phyloP scores from a whole-genome alignment of 1,140 invertebrate species.

The Arctopsyche grandis region DNA sequence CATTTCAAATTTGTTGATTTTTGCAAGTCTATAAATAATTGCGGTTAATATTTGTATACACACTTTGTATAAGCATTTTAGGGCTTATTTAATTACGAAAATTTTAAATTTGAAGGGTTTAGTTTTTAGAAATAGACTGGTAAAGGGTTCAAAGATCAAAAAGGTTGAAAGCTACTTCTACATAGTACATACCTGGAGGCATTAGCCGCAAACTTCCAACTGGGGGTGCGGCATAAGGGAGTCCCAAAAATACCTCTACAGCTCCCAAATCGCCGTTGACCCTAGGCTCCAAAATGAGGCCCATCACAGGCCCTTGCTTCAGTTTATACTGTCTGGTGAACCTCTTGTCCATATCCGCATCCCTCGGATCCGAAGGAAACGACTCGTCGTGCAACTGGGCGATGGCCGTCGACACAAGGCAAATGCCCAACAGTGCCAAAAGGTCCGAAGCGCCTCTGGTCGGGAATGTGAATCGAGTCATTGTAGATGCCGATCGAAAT shows the following conservation, averaged over 20 bases:
- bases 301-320: slow-evolving; percentile 69
- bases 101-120: too few species aligned
- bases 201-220: slow-evolving; percentile 85
- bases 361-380: slow-evolving; percentile 57
- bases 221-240: slow-evolving; percentile 93
- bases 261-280: slow-evolving; percentile 64
- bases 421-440: slow-evolving; percentile 59
- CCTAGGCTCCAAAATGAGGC: slow-evolving; percentile 69
- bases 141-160: too few species aligned
- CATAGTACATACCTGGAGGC: slow-evolving; percentile 75
- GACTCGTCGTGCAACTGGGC: slow-evolving; percentile 59
- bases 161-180: too few species aligned
- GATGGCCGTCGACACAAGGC: slow-evolving; percentile 54
- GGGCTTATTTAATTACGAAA: too few species aligned
- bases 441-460: slow-evolving; percentile 55
- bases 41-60: too few species aligned
- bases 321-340: slow-evolving; percentile 65
- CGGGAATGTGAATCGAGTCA: slow-evolving; percentile 27
- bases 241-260: slow-evolving; percentile 76
- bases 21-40: too few species aligned
- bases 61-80: too few species aligned
- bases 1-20: too few species aligned
- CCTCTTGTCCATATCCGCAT: slow-evolving; percentile 58
- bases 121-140: too few species aligned
- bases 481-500: slow-evolving; percentile 1